phyloP scores from a whole-genome alignment of 2,113 vertebrate genomes.

The Cryptomyrus ogoouensis region DNA sequence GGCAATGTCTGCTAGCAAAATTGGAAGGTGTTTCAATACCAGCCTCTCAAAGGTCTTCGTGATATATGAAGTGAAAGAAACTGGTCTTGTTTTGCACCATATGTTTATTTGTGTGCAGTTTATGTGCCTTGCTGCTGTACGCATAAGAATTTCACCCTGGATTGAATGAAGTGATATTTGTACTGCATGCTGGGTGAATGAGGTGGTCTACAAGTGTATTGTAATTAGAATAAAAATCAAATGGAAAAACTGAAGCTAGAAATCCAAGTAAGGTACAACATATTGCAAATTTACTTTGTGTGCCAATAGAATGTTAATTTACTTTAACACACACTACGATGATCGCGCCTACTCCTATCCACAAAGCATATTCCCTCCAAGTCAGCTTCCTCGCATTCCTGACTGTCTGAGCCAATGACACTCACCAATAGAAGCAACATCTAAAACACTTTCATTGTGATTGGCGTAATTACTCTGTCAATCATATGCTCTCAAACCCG shows the following conservation, averaged over 20 bases:
- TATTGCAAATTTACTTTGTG: neutral
- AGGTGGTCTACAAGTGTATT: neutral
- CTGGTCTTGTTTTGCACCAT: neutral
- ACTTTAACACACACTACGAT: neutral
- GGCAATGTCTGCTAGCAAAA: neutral
- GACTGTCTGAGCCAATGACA: neutral
- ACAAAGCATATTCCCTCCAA: neutral
- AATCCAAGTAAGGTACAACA: neutral
- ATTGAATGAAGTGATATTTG: neutral
- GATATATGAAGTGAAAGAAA: neutral
- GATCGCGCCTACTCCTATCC: neutral
- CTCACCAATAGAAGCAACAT: neutral
- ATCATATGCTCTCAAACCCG: neutral
- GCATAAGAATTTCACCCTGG: neutral
- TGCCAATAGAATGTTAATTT: neutral
- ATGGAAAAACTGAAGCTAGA: neutral
- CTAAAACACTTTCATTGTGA: neutral
- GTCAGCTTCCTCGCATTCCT: neutral
- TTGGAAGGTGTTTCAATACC: neutral
- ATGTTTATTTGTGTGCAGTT: neutral
- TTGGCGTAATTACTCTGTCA: constrained; percentile 7
- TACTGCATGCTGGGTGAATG: neutral
- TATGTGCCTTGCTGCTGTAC: neutral
- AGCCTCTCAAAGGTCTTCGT: neutral
- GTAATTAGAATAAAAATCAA: neutral